phyloP scores from a whole-genome alignment of 37 sponge, comb jelly and placozoan species.

The Eunapius fragilis region DNA sequence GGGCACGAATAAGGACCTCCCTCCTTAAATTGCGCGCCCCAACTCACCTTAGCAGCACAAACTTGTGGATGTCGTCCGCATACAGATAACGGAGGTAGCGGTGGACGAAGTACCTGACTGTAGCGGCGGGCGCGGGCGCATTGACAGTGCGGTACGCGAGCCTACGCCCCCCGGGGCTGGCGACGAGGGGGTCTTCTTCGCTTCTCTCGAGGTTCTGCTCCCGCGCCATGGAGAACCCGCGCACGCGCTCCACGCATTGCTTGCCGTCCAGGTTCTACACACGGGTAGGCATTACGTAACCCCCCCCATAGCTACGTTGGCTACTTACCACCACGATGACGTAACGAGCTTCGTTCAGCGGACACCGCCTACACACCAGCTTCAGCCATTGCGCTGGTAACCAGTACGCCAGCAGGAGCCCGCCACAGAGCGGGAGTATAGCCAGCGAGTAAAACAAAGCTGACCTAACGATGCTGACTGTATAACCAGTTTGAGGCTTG shows the following conservation, averaged over 20 bases:
- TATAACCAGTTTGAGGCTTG: constrained; percentile 59
- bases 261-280: constrained; percentile 62
- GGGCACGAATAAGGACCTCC: background rate
- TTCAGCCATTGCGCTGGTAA: constrained; percentile 43
- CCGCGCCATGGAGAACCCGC: background rate
- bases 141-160: background rate
- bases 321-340: constrained; percentile 64
- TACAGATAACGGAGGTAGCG: background rate
- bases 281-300: background rate
- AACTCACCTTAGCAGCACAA: constrained; percentile 16
- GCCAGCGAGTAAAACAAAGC: constrained; percentile 42
- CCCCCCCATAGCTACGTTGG: too few species aligned
- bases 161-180: background rate
- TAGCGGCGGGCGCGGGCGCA: background rate
- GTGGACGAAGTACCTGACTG: background rate
- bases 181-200: background rate
- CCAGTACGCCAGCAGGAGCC: constrained; percentile 68
- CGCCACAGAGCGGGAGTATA: constrained; percentile 33
- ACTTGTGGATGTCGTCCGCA: constrained; percentile 4
- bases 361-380: constrained; percentile 12
- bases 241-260: constrained; percentile 32
- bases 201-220: background rate
- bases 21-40: too few species aligned
- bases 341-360: constrained; percentile 25
- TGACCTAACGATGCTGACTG: constrained; percentile 16